Conservation (phyloP, 92 coral and sea anemone species). For the Phymanthus crucifer region DNA sequence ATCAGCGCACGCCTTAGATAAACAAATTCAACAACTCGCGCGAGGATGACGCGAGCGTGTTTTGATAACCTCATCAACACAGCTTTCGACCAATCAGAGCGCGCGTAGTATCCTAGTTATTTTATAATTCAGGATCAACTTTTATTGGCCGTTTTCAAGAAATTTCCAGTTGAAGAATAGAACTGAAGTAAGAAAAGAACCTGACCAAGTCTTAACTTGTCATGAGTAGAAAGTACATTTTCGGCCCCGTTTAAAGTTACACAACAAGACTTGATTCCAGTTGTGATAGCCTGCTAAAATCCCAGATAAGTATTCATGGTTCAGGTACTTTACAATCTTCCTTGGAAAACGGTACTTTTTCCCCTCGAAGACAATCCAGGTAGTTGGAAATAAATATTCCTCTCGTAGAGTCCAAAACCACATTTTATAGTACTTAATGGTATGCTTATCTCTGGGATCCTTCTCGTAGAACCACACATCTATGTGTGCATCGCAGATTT, state of each 20-base stretch:
- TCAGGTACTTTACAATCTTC: constrained; percentile 22
- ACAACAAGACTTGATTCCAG: constrained; percentile 43
- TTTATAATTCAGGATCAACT: too few species aligned
- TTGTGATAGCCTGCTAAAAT: constrained; percentile 41
- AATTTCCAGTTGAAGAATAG: too few species aligned
- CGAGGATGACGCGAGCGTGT: too few species aligned
- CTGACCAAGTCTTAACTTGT: too few species aligned
- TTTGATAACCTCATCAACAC: too few species aligned
- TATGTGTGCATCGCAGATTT: constrained; percentile 41
- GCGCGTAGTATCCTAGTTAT: too few species aligned
- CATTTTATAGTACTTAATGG: constrained; percentile 23
- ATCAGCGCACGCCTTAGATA: too few species aligned
- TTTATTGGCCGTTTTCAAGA: not conserved
- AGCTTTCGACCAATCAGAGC: too few species aligned
- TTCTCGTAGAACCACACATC: constrained; percentile 41
- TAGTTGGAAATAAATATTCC: constrained; percentile 28
- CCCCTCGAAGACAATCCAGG: constrained; percentile 34
- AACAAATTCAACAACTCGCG: too few species aligned
- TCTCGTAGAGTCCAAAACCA: constrained; percentile 36
- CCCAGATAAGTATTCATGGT: constrained; percentile 37
- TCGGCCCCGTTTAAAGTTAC: constrained; percentile 39
- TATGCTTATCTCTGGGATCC: constrained; percentile 26
- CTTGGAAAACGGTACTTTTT: constrained; percentile 41
- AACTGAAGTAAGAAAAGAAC: too few species aligned
- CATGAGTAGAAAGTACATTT: constrained; percentile 42